A percentile compares a stretch with the other conserved stretches of the same genome.
Conservation (phyloP, 2,888 invertebrate species). For the Lepidocyrtoides sp. region DNA sequence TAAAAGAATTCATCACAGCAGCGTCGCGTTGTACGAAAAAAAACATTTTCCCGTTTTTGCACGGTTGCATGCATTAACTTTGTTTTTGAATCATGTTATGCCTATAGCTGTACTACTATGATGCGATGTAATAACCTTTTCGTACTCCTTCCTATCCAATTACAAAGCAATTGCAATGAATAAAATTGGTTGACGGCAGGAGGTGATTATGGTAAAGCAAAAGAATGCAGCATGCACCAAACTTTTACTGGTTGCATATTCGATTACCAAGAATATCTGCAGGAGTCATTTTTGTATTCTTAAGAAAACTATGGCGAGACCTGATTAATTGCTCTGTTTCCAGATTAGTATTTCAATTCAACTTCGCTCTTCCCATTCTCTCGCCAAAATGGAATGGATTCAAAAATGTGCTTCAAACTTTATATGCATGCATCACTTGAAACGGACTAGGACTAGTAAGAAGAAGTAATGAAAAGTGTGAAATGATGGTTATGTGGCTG, state of each 20-base stretch:
- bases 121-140: too few relatives aligned
- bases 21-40: too few relatives aligned
- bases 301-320: neutral
- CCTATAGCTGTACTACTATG: too few relatives aligned
- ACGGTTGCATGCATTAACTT: too few relatives aligned
- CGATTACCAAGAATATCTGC: neutral
- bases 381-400: neutral
- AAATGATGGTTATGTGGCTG: conserved; percentile 21
- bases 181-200: too few relatives aligned
- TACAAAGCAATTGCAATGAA: too few relatives aligned
- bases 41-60: too few relatives aligned
- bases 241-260: neutral
- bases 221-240: neutral
- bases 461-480: neutral
- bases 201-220: too few relatives aligned
- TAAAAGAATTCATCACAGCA: too few relatives aligned
- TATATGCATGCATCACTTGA: neutral
- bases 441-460: neutral
- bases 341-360: too few relatives aligned
- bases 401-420: conserved; percentile 7
- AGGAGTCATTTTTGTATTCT: neutral
- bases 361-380: neutral
- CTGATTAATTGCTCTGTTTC: neutral
- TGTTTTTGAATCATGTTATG: too few relatives aligned
- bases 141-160: too few relatives aligned